Percentiles rank a stretch among this genome's conserved stretches.
These are phyloP conservation scores for Listrodromus nycthemerus DNA, from an alignment of 2,888 invertebrate genomes.

Conservation along the genomic window DNA sequence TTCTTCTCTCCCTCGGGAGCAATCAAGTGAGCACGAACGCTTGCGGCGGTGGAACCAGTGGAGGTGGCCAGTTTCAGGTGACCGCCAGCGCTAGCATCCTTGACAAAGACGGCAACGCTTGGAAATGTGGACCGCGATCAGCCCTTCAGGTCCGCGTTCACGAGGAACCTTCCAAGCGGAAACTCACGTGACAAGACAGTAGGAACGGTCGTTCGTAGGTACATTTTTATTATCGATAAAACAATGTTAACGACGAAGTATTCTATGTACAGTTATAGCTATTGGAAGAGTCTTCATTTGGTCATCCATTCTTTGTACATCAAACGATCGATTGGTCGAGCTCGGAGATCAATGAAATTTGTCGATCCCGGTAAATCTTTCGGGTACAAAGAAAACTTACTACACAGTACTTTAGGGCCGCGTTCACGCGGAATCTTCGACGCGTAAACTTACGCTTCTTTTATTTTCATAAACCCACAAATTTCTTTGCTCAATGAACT, in stretches of 20 bases:
- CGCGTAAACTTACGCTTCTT: no score
- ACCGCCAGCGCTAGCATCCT: slow-evolving; percentile 94
- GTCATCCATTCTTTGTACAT: neutral
- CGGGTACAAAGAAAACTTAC: neutral
- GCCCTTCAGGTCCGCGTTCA: slow-evolving; percentile 91
- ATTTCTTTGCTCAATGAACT: neutral
- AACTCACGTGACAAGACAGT: slow-evolving; percentile 75
- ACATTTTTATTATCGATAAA: slow-evolving; percentile 2
- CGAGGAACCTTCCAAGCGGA: slow-evolving; percentile 86
- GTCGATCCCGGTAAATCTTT: neutral
- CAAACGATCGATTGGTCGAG: neutral
- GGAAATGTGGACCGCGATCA: slow-evolving; percentile 96
- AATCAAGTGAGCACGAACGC: slow-evolving; percentile 78
- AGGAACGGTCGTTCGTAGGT: neutral
- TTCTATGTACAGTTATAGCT: no score
- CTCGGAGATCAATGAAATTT: slow-evolving; percentile 23
- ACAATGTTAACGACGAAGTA: neutral
- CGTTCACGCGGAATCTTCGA: no score
- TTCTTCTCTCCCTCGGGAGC: slow-evolving; percentile 89
- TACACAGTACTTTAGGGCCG: no score
- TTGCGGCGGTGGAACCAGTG: slow-evolving; percentile 81
- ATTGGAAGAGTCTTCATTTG: no score
- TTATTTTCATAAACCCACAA: no score
- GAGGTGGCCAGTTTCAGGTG: slow-evolving; percentile 90
- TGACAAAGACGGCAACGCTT: slow-evolving; percentile 92